phyloP scores from a whole-genome alignment of 2,888 invertebrate species.

The Drosophila prostipennis region DNA sequence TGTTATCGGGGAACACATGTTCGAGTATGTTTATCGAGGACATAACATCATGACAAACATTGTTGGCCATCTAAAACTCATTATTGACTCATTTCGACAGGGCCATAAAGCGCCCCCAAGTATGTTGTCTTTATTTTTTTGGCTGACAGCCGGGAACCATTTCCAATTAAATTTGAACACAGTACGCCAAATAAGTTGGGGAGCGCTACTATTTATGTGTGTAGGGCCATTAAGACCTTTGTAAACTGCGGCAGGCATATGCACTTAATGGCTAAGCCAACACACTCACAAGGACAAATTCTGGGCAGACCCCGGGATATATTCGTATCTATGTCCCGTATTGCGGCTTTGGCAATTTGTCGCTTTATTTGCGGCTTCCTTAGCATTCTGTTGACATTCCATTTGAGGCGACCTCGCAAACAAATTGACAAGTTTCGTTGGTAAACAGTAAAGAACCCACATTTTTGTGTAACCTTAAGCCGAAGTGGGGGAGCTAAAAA shows the following conservation, averaged over 20 bases:
- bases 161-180: slow-evolving; percentile 64
- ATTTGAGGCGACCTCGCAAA: slow-evolving; percentile 44
- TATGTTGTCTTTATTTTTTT: slow-evolving; percentile 69
- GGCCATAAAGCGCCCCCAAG: slow-evolving; percentile 63
- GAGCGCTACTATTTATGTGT: not conserved
- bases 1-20: slow-evolving; percentile 38
- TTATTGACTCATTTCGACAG: slow-evolving; percentile 69
- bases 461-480: slow-evolving; percentile 21
- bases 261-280: slow-evolving; percentile 66
- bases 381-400: slow-evolving; percentile 56
- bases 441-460: not conserved
- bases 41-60: slow-evolving; percentile 52
- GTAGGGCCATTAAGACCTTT: slow-evolving; percentile 44
- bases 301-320: slow-evolving; percentile 12
- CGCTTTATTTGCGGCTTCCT: slow-evolving; percentile 58
- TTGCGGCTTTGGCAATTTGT: slow-evolving; percentile 54
- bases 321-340: slow-evolving; percentile 23
- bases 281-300: slow-evolving; percentile 29
- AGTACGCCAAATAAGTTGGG: slow-evolving; percentile 3
- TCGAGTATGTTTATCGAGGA: slow-evolving; percentile 30
- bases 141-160: slow-evolving; percentile 55
- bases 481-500: slow-evolving; percentile 2
- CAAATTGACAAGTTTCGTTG: slow-evolving; percentile 51
- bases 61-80: slow-evolving; percentile 64
- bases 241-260: slow-evolving; percentile 55